Conservation (phyloP, 2,797 vertebrate genomes). For the Myripristis jacobus region DNA sequence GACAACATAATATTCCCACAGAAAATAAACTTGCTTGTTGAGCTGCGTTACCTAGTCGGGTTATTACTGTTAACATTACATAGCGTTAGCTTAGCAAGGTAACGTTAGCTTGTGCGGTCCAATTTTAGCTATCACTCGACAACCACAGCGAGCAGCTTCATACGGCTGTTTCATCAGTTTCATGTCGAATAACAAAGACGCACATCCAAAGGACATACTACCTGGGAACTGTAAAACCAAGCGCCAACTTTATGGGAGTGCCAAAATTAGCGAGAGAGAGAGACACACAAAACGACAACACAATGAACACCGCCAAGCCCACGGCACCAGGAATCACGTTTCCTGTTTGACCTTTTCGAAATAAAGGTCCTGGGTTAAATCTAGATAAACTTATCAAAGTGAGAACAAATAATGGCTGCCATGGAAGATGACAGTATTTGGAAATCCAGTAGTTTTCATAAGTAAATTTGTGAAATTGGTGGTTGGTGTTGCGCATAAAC, state of each 20-base stretch:
- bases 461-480: no score
- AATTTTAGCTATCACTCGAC: constrained; percentile 1
- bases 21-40: no score
- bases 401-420: no score
- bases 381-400: no score
- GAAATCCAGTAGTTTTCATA: no score
- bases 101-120: constrained; percentile 6
- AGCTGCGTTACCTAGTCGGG: constrained; percentile 20
- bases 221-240: constrained; percentile 8
- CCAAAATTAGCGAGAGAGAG: not conserved
- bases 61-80: constrained; percentile 46
- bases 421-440: no score
- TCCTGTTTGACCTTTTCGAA: not conserved
- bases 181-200: not conserved
- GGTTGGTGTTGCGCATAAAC: no score
- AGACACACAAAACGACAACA: not conserved
- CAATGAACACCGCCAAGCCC: not conserved
- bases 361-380: not conserved
- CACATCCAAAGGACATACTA: constrained; percentile 11
- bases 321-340: not conserved
- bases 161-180: not conserved
- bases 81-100: constrained; percentile 39
- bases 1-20: not conserved
- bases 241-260: not conserved
- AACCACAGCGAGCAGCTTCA: not conserved